These are phyloP conservation scores for Ormyrus nitidulus DNA, from an alignment of 2,888 invertebrate genomes.

Conservation along the genomic window DNA sequence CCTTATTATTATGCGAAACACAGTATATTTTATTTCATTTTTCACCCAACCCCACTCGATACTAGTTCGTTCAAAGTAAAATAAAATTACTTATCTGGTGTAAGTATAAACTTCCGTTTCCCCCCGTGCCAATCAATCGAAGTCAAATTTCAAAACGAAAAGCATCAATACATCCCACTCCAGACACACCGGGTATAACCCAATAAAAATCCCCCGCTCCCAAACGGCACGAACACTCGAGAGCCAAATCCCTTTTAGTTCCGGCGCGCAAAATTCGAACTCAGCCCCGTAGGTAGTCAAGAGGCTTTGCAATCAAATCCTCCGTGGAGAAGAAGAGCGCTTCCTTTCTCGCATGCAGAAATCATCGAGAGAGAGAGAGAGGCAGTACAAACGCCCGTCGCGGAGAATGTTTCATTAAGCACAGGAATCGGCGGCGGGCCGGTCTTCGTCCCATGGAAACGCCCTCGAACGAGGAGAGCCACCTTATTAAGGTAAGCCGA, in stretches of 20 bases:
- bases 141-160: too few species aligned
- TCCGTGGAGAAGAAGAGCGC: background rate
- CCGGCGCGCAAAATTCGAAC: background rate
- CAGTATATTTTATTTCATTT: slow-evolving; percentile 28
- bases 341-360: too few species aligned
- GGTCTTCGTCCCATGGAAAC: slow-evolving; percentile 70
- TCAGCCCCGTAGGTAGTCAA: background rate
- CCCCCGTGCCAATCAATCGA: too few species aligned
- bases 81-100: too few species aligned
- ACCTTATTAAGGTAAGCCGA: slow-evolving; percentile 75
- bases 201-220: background rate
- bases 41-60: background rate
- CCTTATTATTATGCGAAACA: slow-evolving; percentile 65
- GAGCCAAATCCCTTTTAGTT: slow-evolving; percentile 3
- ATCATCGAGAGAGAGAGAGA: background rate
- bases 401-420: slow-evolving; percentile 73
- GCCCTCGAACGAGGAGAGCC: slow-evolving; percentile 62
- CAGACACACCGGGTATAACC: background rate
- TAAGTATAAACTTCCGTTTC: too few species aligned
- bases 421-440: slow-evolving; percentile 38
- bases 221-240: background rate
- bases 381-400: background rate
- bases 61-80: background rate
- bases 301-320: slow-evolving; percentile 2
- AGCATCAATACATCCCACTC: too few species aligned